A percentile compares a stretch with the other conserved stretches of the same genome.
Evolutionary conservation across 2,113 vertebrate genomes (phyloP).

Genomic region (Trochalopteron elliotii): DNA sequence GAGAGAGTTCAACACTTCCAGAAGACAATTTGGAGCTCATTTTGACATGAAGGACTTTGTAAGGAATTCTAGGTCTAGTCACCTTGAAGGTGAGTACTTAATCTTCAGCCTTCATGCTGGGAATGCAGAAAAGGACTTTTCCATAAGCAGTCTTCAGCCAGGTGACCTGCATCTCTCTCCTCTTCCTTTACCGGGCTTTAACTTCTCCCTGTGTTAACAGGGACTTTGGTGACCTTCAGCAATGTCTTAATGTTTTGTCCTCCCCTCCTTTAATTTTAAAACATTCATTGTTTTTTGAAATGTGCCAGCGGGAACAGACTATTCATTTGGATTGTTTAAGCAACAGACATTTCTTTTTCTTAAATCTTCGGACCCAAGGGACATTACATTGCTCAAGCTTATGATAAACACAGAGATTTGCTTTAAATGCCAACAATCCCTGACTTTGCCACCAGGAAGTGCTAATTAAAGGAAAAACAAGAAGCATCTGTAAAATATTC

Average conservation of each 20-base stretch:
- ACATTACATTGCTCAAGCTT: not conserved
- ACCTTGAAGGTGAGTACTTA: not conserved
- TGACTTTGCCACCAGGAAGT: not conserved
- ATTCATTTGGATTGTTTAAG: not conserved
- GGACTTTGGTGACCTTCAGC: not conserved
- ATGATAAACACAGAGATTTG: not conserved
- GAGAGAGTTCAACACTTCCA: not conserved
- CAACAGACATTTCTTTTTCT: fast-evolving
- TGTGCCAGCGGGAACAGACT: not conserved
- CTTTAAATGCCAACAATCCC: not conserved
- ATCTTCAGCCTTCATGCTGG: not conserved
- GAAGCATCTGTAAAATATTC: not conserved
- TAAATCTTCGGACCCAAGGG: not conserved
- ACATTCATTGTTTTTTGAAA: not conserved
- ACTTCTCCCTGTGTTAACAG: not conserved
- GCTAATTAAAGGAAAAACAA: not conserved
- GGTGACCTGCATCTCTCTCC: not conserved
- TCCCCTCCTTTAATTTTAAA: fast-evolving
- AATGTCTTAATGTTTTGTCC: not conserved
- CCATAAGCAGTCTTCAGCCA: not conserved
- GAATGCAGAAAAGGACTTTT: not conserved
- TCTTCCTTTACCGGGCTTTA: not conserved
- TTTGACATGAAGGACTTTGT: not conserved
- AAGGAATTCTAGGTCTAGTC: not conserved
- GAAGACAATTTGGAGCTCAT: not conserved